These are phyloP conservation scores for Oeneis ivallda DNA, from an alignment of 2,888 invertebrate species.

Conservation along the genomic window DNA sequence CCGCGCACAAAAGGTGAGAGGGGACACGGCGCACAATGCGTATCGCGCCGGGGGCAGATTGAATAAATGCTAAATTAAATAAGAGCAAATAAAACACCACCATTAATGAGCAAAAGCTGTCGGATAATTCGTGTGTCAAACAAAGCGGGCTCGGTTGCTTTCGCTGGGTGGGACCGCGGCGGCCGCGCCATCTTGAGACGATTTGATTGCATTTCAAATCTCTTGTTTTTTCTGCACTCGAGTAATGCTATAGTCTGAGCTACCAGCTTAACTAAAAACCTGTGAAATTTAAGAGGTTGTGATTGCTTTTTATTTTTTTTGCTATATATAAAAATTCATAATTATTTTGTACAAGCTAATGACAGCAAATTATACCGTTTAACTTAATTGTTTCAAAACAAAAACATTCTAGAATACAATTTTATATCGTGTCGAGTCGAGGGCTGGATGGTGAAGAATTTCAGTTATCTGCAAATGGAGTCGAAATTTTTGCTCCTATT, in stretches of 20 bases:
- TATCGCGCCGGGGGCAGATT: conserved; percentile 75
- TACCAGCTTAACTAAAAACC: conserved; percentile 20
- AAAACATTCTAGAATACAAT: background rate
- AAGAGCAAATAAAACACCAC: conserved; percentile 77
- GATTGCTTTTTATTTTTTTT: conserved; percentile 8
- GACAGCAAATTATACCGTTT: background rate
- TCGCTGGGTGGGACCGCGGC: conserved; percentile 51
- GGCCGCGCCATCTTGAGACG: conserved; percentile 50
- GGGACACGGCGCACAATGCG: conserved; percentile 57
- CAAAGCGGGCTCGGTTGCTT: conserved; percentile 53
- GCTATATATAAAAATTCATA: background rate
- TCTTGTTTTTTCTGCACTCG: conserved; percentile 42
- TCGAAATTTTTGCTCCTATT: conserved; percentile 80
- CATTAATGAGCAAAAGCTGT: conserved; percentile 74
- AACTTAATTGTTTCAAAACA: background rate
- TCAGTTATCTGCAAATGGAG: conserved; percentile 72
- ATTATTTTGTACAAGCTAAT: background rate
- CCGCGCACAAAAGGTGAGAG: conserved; percentile 80
- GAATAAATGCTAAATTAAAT: conserved; percentile 82
- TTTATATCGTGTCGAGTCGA: conserved; percentile 78
- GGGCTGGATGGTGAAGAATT: conserved; percentile 68
- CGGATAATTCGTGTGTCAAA: conserved; percentile 68
- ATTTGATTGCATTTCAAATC: conserved; percentile 61
- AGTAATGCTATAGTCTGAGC: conserved; percentile 19
- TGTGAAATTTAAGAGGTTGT: conserved; percentile 18